Evolutionary conservation across 2,797 vertebrate genomes (phyloP).

Genomic region (Selene dorsalis): DNA sequence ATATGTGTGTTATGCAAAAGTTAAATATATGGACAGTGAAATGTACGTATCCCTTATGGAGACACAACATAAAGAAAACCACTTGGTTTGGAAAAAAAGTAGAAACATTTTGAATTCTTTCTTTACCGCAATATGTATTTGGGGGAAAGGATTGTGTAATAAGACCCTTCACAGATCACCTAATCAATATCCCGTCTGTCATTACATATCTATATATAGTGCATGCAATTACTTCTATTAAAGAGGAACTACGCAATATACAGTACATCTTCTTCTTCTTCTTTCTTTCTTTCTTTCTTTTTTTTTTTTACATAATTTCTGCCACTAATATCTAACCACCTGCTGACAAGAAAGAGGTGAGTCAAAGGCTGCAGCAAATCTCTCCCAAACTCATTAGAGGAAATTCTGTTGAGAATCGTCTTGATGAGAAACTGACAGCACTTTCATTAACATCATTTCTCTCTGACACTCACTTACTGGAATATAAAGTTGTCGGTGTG

Average conservation of each 20-base stretch:
- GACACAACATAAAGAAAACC: no score
- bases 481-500: constrained; percentile 49
- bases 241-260: background rate
- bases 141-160: no score
- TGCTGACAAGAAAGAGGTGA: constrained; percentile 39
- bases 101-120: no score
- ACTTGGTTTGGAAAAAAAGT: no score
- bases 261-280: constrained; percentile 6
- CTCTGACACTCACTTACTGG: constrained; percentile 38
- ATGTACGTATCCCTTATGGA: no score
- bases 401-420: constrained; percentile 31
- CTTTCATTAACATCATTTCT: constrained; percentile 60
- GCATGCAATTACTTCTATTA: background rate
- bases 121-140: no score
- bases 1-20: background rate
- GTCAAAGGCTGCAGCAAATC: constrained; percentile 35
- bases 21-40: no score
- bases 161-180: background rate
- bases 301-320: constrained; percentile 13
- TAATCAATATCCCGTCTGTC: background rate
- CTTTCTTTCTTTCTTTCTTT: background rate
- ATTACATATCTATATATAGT: background rate
- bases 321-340: constrained; percentile 39
- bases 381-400: constrained; percentile 54
- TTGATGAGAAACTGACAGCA: constrained; percentile 60